These are phyloP conservation scores for Callorhinus ursinus DNA, from an alignment of 2,113 vertebrate genomes.

Conservation along the genomic window DNA sequence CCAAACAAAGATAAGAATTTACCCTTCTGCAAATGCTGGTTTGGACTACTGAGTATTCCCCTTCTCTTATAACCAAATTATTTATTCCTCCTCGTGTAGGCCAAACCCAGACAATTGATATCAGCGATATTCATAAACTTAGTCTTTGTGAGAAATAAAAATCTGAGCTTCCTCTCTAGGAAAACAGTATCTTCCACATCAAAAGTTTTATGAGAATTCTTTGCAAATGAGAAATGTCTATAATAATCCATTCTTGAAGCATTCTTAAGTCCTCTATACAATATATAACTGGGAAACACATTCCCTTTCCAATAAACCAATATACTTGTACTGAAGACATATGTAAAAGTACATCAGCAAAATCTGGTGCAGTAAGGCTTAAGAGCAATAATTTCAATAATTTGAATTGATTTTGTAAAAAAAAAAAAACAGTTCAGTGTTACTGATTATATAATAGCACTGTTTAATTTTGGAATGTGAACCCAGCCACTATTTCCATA, in stretches of 20 bases:
- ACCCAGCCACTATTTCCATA: not conserved
- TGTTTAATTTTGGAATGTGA: conserved; percentile 37
- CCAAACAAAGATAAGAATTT: not conserved
- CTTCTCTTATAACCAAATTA: not conserved
- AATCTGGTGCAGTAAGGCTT: not conserved
- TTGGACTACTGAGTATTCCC: not conserved
- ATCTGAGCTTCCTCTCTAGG: not conserved
- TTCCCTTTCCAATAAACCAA: not conserved
- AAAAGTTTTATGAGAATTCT: not conserved
- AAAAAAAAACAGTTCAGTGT: not conserved
- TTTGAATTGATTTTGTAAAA: not conserved
- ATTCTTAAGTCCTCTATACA: not conserved
- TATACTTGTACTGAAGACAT: not conserved
- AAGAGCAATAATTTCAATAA: not conserved
- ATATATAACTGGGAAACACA: not conserved
- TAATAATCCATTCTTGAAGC: not conserved
- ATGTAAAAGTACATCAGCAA: not conserved
- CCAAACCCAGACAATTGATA: not conserved
- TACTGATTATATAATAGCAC: not conserved
- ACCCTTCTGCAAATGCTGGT: not conserved
- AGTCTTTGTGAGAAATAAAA: not conserved
- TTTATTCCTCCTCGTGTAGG: not conserved
- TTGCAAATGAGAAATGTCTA: not conserved
- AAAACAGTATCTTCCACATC: not conserved
- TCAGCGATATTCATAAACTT: not conserved